Evolutionary conservation across 2,888 invertebrate genomes (phyloP), one percentile per base, ranked within the genome.

Genomic region (Nemoura dubitans): DNA sequence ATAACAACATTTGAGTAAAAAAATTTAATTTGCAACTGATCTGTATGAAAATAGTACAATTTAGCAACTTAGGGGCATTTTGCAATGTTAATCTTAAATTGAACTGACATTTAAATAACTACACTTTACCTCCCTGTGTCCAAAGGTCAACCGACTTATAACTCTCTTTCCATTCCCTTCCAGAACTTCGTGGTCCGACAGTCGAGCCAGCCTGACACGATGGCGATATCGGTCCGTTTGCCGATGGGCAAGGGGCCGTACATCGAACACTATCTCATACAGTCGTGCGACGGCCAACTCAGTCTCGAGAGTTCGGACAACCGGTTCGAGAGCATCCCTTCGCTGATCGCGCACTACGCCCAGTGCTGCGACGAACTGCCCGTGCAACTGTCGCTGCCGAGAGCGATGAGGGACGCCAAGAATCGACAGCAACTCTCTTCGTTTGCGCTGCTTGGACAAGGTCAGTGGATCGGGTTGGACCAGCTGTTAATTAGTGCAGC

Each of bases 191-290:
- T 99, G 85, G 98, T 99, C 76, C 95, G 98, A 83, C 97, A 98
- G 90, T 98, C 98, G 78, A 98, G 98, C 90, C 98, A 98, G 91
- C 94, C 96, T 78, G 96, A 97, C 90, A 98, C 98, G 86, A 98
- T 98, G 97, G 98, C 98, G 77, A 95, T 99, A 89, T 98, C 98
- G 83, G 98, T 98, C 83, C 95, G 98, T 16, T 93, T 98, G 88
- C 97, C 97, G 0, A 94, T 95, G 27, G 96, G 96, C 90, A 97
- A 96, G 90, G 97, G 97, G 0, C 97, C 97, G 10, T 97, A 97
- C 92, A 97, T 98, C 90, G 98, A 99, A 91, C 98, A 99, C 92
- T 99, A 98, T 93, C 94, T 99, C 90, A 97, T 99, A 89, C 98
- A 98, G 92, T 96, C 97, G 25, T 94, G 95, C 84, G 92, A 91